These are phyloP conservation scores for Leptopilina boulardi DNA, from an alignment of 1,140 invertebrate species.

Conservation along the genomic window DNA sequence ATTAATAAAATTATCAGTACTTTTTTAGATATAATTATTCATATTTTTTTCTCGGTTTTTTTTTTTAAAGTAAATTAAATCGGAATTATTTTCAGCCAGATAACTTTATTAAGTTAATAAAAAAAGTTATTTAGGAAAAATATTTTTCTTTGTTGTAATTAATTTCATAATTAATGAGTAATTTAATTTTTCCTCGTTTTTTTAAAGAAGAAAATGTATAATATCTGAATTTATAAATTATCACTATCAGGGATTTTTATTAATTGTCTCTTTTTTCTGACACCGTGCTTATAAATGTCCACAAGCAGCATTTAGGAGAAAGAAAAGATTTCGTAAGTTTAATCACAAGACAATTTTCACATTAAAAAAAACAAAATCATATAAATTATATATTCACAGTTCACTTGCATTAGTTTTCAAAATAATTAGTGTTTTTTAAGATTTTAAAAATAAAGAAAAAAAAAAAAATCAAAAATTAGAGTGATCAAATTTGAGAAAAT, in stretches of 20 bases:
- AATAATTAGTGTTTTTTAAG: too few species aligned
- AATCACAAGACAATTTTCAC: constrained; percentile 46
- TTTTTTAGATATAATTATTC: too few species aligned
- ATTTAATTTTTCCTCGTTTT: background rate
- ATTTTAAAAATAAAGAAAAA: too few species aligned
- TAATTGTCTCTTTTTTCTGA: constrained; percentile 7
- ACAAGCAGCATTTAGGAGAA: constrained; percentile 76
- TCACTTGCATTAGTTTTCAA: background rate
- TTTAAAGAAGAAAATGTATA: background rate
- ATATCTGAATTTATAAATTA: too few species aligned
- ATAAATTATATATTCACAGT: constrained; percentile 12
- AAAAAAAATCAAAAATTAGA: too few species aligned
- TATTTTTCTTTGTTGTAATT: constrained; percentile 13
- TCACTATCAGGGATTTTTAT: background rate
- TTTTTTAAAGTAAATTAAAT: too few species aligned
- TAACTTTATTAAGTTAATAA: too few species aligned
- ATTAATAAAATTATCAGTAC: too few species aligned
- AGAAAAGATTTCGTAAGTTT: constrained; percentile 76
- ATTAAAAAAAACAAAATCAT: background rate
- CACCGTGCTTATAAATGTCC: constrained; percentile 55
- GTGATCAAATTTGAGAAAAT: too few species aligned
- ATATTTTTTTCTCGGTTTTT: too few species aligned
- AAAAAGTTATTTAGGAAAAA: too few species aligned
- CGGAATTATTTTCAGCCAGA: too few species aligned
- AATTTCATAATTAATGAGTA: constrained; percentile 12